Conservation (phyloP, 2,113 vertebrate genomes). For the Picathartes gymnocephalus region DNA sequence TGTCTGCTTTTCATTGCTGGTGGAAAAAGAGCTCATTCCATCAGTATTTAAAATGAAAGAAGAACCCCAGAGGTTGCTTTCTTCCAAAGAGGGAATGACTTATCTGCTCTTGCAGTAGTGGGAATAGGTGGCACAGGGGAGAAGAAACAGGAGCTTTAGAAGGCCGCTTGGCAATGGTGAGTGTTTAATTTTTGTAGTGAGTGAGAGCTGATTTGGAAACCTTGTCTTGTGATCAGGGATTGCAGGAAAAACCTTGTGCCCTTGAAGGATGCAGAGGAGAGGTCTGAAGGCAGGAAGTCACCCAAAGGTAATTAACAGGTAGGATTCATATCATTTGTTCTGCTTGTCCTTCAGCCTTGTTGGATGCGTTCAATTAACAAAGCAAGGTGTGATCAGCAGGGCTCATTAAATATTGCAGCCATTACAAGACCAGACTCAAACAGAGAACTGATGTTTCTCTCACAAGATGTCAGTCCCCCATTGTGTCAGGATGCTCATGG, state of each 20-base stretch:
- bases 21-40: neutral
- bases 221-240: neutral
- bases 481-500: neutral
- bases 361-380: neutral
- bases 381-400: neutral
- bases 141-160: neutral
- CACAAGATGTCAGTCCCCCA: neutral
- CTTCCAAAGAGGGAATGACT: neutral
- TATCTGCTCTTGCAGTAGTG: neutral
- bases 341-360: neutral
- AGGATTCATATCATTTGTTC: fast-evolving
- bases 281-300: neutral
- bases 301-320: neutral
- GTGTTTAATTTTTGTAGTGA: neutral
- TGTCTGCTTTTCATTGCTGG: neutral
- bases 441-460: neutral
- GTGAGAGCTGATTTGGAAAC: neutral
- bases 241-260: neutral
- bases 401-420: neutral
- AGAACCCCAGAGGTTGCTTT: neutral
- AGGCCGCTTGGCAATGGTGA: neutral
- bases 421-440: neutral
- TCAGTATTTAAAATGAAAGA: neutral
- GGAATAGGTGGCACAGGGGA: neutral
- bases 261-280: neutral